Evolutionary conservation across 2,797 vertebrate genomes (phyloP).

Genomic region (Schizopygopsis malacanthus): DNA sequence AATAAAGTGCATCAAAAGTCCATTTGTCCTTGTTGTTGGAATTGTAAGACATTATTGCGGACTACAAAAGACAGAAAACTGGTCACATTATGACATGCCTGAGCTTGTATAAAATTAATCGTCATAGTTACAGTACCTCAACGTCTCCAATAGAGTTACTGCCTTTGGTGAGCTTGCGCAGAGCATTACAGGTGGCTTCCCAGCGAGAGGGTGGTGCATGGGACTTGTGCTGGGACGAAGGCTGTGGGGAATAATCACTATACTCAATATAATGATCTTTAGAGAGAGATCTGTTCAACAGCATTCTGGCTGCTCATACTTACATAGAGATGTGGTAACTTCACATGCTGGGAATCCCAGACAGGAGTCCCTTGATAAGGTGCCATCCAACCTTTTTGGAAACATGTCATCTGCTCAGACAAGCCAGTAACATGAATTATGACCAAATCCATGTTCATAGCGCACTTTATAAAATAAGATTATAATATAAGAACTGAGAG

Average conservation of each 20-base stretch:
- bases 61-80: constrained; percentile 52
- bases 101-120: not conserved
- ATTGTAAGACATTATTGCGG: constrained; percentile 70
- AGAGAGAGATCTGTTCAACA: not conserved
- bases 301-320: not conserved
- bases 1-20: constrained; percentile 69
- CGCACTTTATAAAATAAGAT: not conserved
- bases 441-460: not conserved
- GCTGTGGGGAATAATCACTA: not conserved
- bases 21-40: constrained; percentile 64
- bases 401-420: constrained; percentile 44
- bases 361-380: not conserved
- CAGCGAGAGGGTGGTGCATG: constrained; percentile 56
- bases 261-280: not conserved
- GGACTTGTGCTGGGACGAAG: not conserved
- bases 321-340: constrained; percentile 64
- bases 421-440: constrained; percentile 14
- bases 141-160: constrained; percentile 43
- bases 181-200: constrained; percentile 47
- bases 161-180: constrained; percentile 49
- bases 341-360: constrained; percentile 68
- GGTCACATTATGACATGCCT: not conserved
- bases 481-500: not conserved
- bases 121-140: constrained; percentile 54
- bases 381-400: accelerated